Conservation (phyloP, 2,113 vertebrate species). For the Dinomys branickii region DNA sequence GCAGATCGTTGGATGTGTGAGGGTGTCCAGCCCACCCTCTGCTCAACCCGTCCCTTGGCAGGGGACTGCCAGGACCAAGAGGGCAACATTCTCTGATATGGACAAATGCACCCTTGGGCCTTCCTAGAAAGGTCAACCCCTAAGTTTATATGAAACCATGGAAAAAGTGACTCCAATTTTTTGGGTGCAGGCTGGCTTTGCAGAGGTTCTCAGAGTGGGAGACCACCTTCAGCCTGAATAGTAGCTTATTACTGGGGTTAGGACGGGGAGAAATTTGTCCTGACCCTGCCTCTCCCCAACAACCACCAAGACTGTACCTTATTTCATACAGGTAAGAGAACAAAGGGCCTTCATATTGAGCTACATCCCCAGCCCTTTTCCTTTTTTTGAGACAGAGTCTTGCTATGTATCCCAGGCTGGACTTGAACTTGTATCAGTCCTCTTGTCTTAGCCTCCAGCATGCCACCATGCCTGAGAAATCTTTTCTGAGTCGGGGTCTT, state of each 20-base stretch:
- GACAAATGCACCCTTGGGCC: background rate
- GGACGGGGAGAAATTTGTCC: background rate
- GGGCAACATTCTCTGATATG: background rate
- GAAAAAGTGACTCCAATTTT: constrained; percentile 4
- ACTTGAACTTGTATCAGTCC: background rate
- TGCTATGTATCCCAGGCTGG: background rate
- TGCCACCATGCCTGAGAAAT: background rate
- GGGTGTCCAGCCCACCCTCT: background rate
- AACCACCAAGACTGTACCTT: background rate
- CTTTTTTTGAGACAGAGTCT: background rate
- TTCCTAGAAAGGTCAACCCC: background rate
- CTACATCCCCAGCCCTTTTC: background rate
- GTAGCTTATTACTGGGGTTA: background rate
- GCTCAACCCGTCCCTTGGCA: background rate
- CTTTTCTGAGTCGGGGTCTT: background rate
- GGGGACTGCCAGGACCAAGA: background rate
- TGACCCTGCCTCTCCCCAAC: background rate
- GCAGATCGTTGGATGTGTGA: background rate
- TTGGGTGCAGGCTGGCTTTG: background rate
- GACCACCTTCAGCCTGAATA: background rate
- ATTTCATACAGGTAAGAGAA: background rate
- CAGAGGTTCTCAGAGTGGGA: background rate
- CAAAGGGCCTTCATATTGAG: background rate
- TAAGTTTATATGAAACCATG: background rate
- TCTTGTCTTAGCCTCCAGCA: background rate